Evolutionary conservation across 2,113 vertebrate genomes (phyloP), one percentile per base, ranked within the genome.

Genomic region (Gavialis gangeticus): DNA sequence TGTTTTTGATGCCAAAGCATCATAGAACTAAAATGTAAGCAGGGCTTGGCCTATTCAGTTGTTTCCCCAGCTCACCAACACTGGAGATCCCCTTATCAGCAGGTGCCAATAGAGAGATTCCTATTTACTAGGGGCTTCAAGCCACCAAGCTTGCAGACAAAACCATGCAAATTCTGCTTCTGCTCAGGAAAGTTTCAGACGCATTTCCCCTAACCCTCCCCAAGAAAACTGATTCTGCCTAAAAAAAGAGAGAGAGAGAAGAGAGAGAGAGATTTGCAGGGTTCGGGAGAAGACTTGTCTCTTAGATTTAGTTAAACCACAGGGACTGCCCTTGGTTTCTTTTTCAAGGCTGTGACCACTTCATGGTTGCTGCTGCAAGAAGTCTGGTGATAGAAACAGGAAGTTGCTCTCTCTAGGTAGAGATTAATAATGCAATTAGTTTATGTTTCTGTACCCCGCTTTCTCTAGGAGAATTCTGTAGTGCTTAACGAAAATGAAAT

Each of bases 11-110:
- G 37, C 37, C 85, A 94, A 18, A 46, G 54, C 28, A 2, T 4
- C 21, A 24, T 54, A 1, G 3, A 34, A 16, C 37, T 80, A 63
- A 62, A 71, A 37, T 19, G 12, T 0, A 1, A 22, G 69, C 37
- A 37, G 87, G 24, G 18, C 16, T 46, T 95, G 92, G 57, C 87
- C 79, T 0, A 0, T 21, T 88, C 69, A 37, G 27, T 82, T 78
- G 17, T 56, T 96, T 89, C 92, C 87, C 95, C 96, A 85, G 85
- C 81, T 84, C 95, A 12, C 58, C 66, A 25, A 80, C 87, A 92
- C 91, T 90, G 6, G 89, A 62, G n/a, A 12, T 94, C 27, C 64
- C 13, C 58, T 5, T 21, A 87, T 89, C 89, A 58, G 27, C 28
- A 27, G 54, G 54, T 59, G 25, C 56, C 79, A 10, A 12, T 19